Evolutionary conservation across 2,113 vertebrate species (phyloP).

Genomic region (Electrona antarctica): DNA sequence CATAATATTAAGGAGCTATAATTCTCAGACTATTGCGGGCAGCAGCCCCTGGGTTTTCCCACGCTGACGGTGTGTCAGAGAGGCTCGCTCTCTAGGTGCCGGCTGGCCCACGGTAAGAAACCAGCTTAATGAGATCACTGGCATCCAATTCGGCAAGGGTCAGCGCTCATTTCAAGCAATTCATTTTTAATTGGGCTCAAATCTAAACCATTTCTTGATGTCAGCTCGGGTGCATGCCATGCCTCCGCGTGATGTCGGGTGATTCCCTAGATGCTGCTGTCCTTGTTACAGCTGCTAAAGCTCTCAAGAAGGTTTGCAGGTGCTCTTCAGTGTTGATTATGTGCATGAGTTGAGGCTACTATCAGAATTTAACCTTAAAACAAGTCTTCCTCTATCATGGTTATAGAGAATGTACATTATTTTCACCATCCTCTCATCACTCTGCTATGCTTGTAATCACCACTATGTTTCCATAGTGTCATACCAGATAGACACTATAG

Average conservation of each 20-base stretch:
- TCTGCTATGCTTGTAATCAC: too few relatives aligned
- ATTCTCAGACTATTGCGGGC: constrained; percentile 35
- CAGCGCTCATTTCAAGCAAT: constrained; percentile 75
- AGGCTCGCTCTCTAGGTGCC: constrained; percentile 62
- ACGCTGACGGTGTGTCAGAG: constrained; percentile 58
- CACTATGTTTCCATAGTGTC: too few relatives aligned
- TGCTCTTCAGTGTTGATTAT: too few relatives aligned
- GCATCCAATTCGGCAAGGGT: constrained; percentile 75
- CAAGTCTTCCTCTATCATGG: too few relatives aligned
- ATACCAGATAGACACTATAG: too few relatives aligned
- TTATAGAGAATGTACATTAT: too few relatives aligned
- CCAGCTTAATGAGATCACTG: constrained; percentile 75
- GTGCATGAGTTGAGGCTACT: too few relatives aligned
- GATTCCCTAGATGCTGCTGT: constrained; percentile 20
- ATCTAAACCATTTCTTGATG: constrained; percentile 78
- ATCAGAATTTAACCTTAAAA: too few relatives aligned
- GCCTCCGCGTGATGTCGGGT: constrained; percentile 48
- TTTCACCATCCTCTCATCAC: too few relatives aligned
- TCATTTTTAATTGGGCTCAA: constrained; percentile 81
- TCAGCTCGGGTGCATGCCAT: constrained; percentile 68
- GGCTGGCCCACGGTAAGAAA: constrained; percentile 56
- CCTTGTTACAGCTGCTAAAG: too few relatives aligned
- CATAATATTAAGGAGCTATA: constrained; percentile 27
- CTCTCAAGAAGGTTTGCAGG: too few relatives aligned
- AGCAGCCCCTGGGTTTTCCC: constrained; percentile 54